Evolutionary conservation across 2,113 vertebrate species (phyloP).

Genomic region (Chaetops frenatus): DNA sequence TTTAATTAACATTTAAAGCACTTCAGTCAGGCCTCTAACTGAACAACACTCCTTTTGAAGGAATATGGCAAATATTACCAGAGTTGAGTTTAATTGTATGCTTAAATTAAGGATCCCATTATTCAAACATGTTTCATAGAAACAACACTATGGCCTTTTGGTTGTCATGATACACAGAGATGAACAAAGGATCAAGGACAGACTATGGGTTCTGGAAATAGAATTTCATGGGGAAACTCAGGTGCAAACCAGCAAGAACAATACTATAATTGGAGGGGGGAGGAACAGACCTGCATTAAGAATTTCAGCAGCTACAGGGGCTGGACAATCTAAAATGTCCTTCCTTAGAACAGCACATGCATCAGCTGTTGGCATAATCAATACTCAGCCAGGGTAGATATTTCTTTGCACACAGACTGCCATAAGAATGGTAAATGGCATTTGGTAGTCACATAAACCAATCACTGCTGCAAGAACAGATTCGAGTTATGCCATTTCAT

Average conservation of each 20-base stretch:
- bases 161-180: neutral
- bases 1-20: conserved; percentile 53
- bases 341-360: neutral
- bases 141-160: neutral
- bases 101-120: neutral
- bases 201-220: neutral
- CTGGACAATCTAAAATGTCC: neutral
- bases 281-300: neutral
- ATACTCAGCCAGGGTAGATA: neutral
- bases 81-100: neutral
- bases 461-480: neutral
- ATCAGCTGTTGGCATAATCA: neutral
- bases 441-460: conserved; percentile 5
- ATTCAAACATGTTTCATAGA: neutral
- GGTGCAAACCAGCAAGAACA: neutral
- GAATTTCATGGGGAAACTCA: neutral
- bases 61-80: neutral
- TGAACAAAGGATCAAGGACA: neutral
- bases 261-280: neutral
- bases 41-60: conserved; percentile 19
- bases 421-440: neutral
- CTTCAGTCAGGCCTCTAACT: conserved; percentile 14
- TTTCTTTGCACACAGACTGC: neutral
- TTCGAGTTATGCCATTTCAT: conserved; percentile 18
- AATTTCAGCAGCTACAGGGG: neutral